Conservation (phyloP, 2,113 vertebrate species). For the Astur gentilis region DNA sequence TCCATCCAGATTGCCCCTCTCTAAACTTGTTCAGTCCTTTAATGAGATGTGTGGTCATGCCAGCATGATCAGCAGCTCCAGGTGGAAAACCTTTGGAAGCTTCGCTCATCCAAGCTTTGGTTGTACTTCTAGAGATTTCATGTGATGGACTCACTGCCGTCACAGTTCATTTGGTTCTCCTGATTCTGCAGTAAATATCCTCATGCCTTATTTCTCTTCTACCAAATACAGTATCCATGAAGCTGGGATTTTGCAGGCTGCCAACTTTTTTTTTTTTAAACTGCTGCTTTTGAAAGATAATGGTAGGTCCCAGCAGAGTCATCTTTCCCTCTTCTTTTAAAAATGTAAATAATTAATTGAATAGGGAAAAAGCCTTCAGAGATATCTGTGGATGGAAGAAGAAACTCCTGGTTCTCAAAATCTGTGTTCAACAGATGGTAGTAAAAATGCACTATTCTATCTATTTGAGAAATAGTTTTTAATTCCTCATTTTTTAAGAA, state of each 20-base stretch:
- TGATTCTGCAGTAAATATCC: background rate
- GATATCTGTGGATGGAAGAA: background rate
- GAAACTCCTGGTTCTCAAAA: background rate
- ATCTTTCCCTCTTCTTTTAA: background rate
- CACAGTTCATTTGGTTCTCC: background rate
- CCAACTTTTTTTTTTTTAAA: background rate
- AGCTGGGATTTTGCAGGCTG: background rate
- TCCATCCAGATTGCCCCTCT: background rate
- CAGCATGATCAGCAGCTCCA: background rate
- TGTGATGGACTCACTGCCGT: background rate
- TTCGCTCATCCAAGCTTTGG: accelerated
- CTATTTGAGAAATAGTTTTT: background rate
- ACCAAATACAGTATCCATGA: background rate
- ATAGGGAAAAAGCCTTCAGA: background rate
- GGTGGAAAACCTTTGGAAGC: background rate
- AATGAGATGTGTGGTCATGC: background rate
- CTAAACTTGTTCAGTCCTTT: background rate
- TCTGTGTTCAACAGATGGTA: background rate
- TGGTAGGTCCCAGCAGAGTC: background rate
- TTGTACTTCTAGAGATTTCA: background rate
- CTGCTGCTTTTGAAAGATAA: background rate
- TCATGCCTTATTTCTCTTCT: background rate
- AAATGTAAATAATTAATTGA: background rate
- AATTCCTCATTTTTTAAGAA: background rate
- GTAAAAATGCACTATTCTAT: background rate